Evolutionary conservation across 2,113 vertebrate species (phyloP), one percentile per base, ranked within the genome.

Genomic region (Shinisaurus crocodilurus): DNA sequence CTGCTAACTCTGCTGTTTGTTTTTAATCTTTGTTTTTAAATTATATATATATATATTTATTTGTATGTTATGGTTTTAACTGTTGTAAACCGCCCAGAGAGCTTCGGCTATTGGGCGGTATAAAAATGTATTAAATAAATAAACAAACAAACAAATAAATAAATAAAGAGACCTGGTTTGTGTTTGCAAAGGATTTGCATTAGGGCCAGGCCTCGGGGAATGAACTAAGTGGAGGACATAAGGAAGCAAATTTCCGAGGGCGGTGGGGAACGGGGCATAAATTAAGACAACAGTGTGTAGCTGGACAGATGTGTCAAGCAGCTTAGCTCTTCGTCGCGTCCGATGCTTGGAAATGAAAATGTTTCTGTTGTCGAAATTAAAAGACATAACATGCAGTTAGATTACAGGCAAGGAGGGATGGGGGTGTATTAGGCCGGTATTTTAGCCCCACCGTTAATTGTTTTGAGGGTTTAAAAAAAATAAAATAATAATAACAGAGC

Each of bases 81-180:
- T n/a, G n/a, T n/a, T n/a, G n/a, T n/a, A n/a, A n/a, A n/a, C n/a
- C n/a, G n/a, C n/a, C n/a, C n/a, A n/a, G n/a, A n/a, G n/a, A n/a
- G n/a, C n/a, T n/a, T n/a, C n/a, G n/a, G n/a, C n/a, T n/a, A n/a
- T n/a, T n/a, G n/a, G n/a, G n/a, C n/a, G n/a, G n/a, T n/a, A n/a
- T n/a, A n/a, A n/a, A n/a, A n/a, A n/a, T n/a, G n/a, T n/a, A n/a
- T n/a, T n/a, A n/a, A n/a, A n/a, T n/a, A n/a, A n/a, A n/a, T n/a
- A n/a, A n/a, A n/a, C n/a, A n/a, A n/a, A n/a, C n/a, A n/a, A n/a
- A n/a, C n/a, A n/a, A n/a, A n/a, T n/a, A n/a, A n/a, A n/a, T n/a
- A n/a, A n/a, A n/a, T n/a, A n/a, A 88, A 94, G 95, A 95, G 96
- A 96, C 92, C 91, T 89, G 90, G 88, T 95, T 95, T 93, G 88